Evolutionary conservation across 2,797 vertebrate species (phyloP), one percentile per base, ranked within the genome.

Genomic region (Spinus olivaceus): DNA sequence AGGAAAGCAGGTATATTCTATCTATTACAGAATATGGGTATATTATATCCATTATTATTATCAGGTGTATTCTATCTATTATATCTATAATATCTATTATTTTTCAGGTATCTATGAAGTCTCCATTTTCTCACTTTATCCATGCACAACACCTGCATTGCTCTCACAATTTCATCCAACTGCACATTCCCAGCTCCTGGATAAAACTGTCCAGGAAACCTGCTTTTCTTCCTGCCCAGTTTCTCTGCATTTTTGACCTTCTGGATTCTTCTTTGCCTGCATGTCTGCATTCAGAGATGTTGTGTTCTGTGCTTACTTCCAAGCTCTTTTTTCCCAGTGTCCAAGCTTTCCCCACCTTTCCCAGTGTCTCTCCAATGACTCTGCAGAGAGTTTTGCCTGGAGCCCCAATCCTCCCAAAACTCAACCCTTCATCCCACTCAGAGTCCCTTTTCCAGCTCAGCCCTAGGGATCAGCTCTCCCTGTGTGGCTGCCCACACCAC

Each of bases 111-210:
- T 1, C n/a, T n/a, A 1, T 10, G 4, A 44, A 47, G 17, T 14
- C 51, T 70, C 60, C 32, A 5, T 73, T 59, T 51, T 27, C 9
- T 47, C 56, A 19, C 67, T 60, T 53, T 25, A 32, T 6, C 19
- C 28, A 13, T 1, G 1, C 9, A 7, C 21, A 50, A 44, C 20
- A 60, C 18, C 1, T 0, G 2, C 5, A 3, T 2, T 42, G 57
- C 65, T 84, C 35, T 47, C 23, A 2, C 8, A 74, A 0, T 12
- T 53, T 33, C n/a, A 77, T 32, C 19, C 67, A 71, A 3, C 41
- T 22, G 20, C 21, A 56, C 49, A 4, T 28, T 47, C 49, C 28
- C 3, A 1, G 49, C 17, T 49, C 46, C 28, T 78, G 53, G 21
- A 49, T 21, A 12, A 64, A 90, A 49, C 0, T 5, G 1, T 20